These are phyloP conservation scores for Halichoeres trimaculatus DNA, from an alignment of 2,113 vertebrate genomes.

Conservation along the genomic window DNA sequence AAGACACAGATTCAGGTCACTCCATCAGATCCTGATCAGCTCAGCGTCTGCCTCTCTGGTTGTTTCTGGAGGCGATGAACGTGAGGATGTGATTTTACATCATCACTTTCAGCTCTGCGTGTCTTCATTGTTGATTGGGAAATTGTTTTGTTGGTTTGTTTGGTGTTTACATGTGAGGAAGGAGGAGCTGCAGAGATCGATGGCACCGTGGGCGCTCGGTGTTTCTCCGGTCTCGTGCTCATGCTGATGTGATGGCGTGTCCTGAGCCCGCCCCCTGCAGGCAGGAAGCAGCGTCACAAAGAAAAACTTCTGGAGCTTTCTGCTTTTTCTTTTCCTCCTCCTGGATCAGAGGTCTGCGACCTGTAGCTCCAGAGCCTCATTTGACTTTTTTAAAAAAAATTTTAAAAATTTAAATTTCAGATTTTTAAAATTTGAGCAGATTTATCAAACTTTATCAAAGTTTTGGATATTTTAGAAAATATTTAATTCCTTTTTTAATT, in stretches of 20 bases:
- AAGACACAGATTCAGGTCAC: neutral
- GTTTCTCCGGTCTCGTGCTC: slow-evolving; percentile 25
- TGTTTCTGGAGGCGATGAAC: neutral
- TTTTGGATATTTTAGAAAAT: no score
- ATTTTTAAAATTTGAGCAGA: no score
- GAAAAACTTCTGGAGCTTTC: neutral
- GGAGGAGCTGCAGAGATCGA: slow-evolving; percentile 47
- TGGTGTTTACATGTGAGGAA: slow-evolving; percentile 58
- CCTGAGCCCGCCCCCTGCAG: neutral
- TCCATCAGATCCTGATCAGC: slow-evolving; percentile 2
- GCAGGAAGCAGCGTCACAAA: neutral
- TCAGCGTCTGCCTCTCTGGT: neutral
- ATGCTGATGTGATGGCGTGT: slow-evolving; percentile 1
- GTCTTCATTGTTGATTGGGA: slow-evolving; percentile 38
- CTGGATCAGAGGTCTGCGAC: no score
- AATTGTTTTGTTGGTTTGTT: slow-evolving; percentile 63
- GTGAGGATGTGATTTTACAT: slow-evolving; percentile 10
- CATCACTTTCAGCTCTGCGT: neutral
- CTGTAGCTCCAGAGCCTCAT: no score
- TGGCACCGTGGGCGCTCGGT: no score
- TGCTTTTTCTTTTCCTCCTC: no score
- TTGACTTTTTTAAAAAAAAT: no score
- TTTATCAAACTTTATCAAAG: no score
- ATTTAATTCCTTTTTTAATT: no score
- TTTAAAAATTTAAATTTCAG: no score